phyloP scores from a whole-genome alignment of 2,113 vertebrate species.

The Fulmarus glacialis region DNA sequence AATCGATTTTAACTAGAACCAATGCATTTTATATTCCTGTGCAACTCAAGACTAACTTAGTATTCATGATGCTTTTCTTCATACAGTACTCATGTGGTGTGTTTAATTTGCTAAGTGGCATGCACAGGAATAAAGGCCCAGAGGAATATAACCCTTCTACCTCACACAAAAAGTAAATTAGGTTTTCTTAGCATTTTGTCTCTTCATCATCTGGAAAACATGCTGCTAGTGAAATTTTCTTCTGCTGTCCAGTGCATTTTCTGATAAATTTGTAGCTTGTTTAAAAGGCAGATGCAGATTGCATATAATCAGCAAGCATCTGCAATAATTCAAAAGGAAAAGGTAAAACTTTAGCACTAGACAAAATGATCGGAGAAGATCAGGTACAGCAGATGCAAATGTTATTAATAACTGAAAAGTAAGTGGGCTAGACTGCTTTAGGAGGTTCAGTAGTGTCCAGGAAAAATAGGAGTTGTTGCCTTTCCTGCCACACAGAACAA shows the following conservation, averaged over 20 bases:
- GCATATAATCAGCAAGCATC: background rate
- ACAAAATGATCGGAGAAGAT: background rate
- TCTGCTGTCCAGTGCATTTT: background rate
- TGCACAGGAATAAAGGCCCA: background rate
- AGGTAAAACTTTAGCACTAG: background rate
- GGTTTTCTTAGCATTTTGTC: background rate
- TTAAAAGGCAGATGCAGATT: background rate
- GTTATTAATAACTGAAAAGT: background rate
- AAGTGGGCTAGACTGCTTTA: background rate
- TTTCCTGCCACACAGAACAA: background rate
- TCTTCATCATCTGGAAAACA: slow-evolving; percentile 11
- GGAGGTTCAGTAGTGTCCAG: background rate
- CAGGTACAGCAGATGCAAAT: background rate
- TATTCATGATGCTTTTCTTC: slow-evolving; percentile 60
- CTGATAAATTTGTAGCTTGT: background rate
- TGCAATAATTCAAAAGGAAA: background rate
- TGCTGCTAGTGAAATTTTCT: background rate
- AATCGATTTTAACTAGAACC: slow-evolving; percentile 72
- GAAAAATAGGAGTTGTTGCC: background rate
- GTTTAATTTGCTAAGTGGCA: slow-evolving; percentile 30
- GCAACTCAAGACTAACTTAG: slow-evolving; percentile 22
- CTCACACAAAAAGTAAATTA: slow-evolving; percentile 28
- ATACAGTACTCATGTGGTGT: background rate
- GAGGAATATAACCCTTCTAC: background rate
- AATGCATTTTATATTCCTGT: slow-evolving; percentile 55